A percentile compares a stretch with the other conserved stretches of the same genome.
These are phyloP conservation scores for Rhagologus leucostigma DNA, from an alignment of 2,113 vertebrate genomes.

Conservation along the genomic window DNA sequence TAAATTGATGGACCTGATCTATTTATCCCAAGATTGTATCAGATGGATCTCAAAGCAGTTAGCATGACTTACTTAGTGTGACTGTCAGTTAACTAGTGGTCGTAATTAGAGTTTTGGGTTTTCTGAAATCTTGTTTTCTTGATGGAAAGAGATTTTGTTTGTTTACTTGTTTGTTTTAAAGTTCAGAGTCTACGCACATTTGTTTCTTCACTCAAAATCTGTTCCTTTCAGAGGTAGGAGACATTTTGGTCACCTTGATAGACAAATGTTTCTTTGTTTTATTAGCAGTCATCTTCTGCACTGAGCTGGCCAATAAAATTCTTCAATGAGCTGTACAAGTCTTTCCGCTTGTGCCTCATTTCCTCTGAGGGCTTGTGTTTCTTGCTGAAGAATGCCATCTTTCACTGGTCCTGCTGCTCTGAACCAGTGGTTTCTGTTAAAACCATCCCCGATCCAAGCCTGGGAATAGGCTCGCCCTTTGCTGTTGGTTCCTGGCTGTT, in stretches of 20 bases:
- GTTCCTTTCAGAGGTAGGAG: neutral
- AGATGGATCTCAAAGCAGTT: neutral
- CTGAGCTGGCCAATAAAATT: neutral
- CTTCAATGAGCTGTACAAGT: neutral
- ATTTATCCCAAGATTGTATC: neutral
- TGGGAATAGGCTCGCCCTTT: neutral
- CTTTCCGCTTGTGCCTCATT: rapidly evolving
- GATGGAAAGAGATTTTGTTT: neutral
- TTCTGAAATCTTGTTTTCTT: neutral
- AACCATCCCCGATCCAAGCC: neutral
- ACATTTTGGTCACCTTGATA: neutral
- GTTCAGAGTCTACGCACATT: neutral
- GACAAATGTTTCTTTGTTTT: neutral
- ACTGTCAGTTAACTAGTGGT: neutral
- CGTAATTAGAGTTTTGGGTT: neutral
- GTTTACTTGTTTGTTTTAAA: neutral
- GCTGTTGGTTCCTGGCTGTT: neutral
- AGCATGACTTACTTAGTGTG: neutral
- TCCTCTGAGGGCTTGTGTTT: neutral
- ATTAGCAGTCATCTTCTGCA: neutral
- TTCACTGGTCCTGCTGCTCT: neutral
- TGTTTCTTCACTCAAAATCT: neutral
- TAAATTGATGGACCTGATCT: neutral
- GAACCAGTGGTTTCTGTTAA: neutral
- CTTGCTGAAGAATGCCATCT: neutral